Evolutionary conservation across 92 coral and sea anemone genomes (phyloP), one percentile per base, ranked within the genome.

Genomic region (Epizoanthus rinbou): DNA sequence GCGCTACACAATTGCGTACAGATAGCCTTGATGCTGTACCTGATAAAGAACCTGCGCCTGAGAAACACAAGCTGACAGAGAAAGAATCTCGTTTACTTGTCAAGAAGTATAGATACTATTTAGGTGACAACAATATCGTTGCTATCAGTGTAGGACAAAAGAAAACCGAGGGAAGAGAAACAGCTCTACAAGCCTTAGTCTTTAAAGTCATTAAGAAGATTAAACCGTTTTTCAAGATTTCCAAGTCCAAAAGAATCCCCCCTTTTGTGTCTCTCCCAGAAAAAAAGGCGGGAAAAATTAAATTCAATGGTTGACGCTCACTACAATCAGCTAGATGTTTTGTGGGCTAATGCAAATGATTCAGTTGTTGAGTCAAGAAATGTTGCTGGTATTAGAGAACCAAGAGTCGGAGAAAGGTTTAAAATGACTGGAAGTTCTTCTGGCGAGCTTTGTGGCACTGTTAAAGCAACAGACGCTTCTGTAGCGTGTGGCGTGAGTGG

Each of bases 121-220:
- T 69, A 6, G 75, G 75, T 43, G 17, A 69, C 75, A 39, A 33
- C 9, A 69, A 69, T 28, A 5, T 65, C 16, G 54, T 69, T 69
- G 53, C 74, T 17, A 15, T 18, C 17, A 24, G 57, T 18, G 52
- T 69, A 4, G 2, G 31, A 15, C 19, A 14, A 16, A 69, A 69
- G 52, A 69, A 69, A 6, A 7, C 19, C 24, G 37, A 69, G 0
- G 74, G 56, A 41, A 4, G 1, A 18, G 25, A 69, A 43, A 37
- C 23, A 37, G 56, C 19, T 0, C 17, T 22, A 0, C 74, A 33
- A 8, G 74, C 74, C 56, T 41, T 69, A 17, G 25, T 69, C 10
- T 69, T 69, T 39, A 69, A 69, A 37, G 74, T 69, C 15, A 33
- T 35, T 6, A 69, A 69, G 17, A 69, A 69, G 8, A 3, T 41